phyloP scores from a whole-genome alignment of 2,888 invertebrate species.

The Stictocephala bisonia region DNA sequence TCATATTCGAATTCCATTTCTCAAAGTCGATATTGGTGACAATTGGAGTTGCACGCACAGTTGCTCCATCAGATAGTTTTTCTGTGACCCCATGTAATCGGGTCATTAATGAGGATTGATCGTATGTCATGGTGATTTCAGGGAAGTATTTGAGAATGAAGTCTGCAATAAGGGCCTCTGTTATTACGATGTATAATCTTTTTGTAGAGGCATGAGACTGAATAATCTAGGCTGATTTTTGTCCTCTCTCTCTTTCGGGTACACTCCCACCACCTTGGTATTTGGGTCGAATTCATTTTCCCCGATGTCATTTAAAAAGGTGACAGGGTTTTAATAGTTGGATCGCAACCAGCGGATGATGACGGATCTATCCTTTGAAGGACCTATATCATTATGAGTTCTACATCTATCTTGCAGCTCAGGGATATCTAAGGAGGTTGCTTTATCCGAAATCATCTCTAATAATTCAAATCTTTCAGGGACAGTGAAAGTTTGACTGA shows the following conservation, averaged over 20 bases:
- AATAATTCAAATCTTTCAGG: too few relatives aligned
- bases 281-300: not conserved
- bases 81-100: not conserved
- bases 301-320: not conserved
- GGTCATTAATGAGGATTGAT: not conserved
- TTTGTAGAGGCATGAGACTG: not conserved
- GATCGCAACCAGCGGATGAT: not conserved
- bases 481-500: too few relatives aligned
- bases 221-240: constrained; percentile 22
- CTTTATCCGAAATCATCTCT: not conserved
- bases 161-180: constrained; percentile 7
- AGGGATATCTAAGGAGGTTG: not conserved
- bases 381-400: not conserved
- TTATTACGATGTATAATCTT: constrained; percentile 6
- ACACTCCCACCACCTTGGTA: not conserved
- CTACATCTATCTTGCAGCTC: not conserved
- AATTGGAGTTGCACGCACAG: not conserved
- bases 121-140: constrained; percentile 24
- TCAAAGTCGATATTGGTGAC: not conserved
- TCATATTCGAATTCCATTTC: constrained; percentile 10
- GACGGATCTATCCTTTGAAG: not conserved
- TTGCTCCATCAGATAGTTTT: not conserved
- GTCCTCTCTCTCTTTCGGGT: constrained; percentile 25
- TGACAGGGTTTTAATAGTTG: not conserved
- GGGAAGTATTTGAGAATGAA: constrained; percentile 1